Evolutionary conservation across 2,797 vertebrate genomes (phyloP).

Genomic region (Xenopus petersii): DNA sequence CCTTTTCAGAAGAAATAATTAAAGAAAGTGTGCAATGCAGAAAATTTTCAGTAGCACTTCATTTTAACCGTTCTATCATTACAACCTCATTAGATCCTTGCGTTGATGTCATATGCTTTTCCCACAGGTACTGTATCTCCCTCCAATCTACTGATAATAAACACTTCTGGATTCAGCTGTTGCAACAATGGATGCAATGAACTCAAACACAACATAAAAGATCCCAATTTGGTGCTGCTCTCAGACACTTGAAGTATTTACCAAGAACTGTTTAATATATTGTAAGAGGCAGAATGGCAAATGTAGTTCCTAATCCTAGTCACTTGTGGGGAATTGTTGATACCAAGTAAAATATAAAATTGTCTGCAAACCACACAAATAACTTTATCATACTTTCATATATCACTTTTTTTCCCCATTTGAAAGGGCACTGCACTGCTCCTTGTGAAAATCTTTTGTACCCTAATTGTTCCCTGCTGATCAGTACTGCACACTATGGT

Average conservation of each 20-base stretch:
- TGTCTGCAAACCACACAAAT: too few species aligned
- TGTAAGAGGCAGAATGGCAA: background rate
- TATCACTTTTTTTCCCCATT: too few species aligned
- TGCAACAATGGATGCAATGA: slow-evolving; percentile 43
- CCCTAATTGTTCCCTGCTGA: too few species aligned
- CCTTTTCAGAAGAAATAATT: slow-evolving; percentile 50
- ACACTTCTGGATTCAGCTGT: slow-evolving; percentile 47
- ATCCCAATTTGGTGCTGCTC: slow-evolving; percentile 3
- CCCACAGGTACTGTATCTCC: slow-evolving; percentile 36
- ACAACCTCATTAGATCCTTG: slow-evolving; percentile 47
- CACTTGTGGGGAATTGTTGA: too few species aligned
- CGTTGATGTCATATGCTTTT: slow-evolving; percentile 39
- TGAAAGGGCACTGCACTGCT: too few species aligned
- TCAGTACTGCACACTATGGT: too few species aligned
- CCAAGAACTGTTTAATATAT: background rate
- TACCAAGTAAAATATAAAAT: too few species aligned
- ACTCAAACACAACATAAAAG: slow-evolving; percentile 31
- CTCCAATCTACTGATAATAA: slow-evolving; percentile 44
- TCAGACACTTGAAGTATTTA: background rate
- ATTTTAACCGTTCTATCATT: slow-evolving; percentile 47
- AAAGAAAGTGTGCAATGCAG: slow-evolving; percentile 48
- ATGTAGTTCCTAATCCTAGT: too few species aligned
- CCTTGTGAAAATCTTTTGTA: too few species aligned
- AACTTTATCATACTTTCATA: too few species aligned
- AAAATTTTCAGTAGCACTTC: slow-evolving; percentile 49